These are phyloP conservation scores for Tragelaphus buxtoni DNA, from an alignment of 2,113 vertebrate species.

Conservation along the genomic window DNA sequence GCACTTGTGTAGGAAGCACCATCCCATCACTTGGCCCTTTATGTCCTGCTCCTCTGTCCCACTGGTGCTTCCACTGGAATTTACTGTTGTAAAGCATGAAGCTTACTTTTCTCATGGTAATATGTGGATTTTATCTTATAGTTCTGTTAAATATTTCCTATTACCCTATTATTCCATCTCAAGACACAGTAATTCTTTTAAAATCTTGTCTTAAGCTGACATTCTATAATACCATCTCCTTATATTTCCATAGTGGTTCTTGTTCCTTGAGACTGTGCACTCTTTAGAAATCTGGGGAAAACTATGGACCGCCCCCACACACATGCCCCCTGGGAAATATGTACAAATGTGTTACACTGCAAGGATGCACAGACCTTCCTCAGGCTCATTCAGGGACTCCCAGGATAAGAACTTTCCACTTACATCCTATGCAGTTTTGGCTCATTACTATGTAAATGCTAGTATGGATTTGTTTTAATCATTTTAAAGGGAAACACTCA, in stretches of 20 bases:
- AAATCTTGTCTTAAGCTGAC: background rate
- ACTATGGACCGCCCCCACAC: background rate
- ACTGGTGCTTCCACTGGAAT: background rate
- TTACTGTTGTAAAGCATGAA: background rate
- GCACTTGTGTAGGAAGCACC: background rate
- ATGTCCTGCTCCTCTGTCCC: background rate
- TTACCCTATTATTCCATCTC: background rate
- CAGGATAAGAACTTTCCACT: background rate
- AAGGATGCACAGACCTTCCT: background rate
- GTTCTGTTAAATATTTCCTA: background rate
- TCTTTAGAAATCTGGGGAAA: background rate
- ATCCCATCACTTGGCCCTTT: background rate
- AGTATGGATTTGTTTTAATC: background rate
- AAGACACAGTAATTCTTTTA: background rate
- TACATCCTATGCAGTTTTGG: background rate
- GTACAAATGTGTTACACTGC: background rate
- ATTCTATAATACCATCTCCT: background rate
- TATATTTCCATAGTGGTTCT: background rate
- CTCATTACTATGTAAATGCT: background rate
- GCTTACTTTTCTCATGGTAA: background rate
- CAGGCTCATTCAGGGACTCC: background rate
- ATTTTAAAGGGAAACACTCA: background rate
- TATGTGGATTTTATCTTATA: background rate
- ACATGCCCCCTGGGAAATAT: background rate
- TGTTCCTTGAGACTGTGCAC: background rate